Base-by-base conservation (phyloP, 1,140 invertebrate species). In the Drosophila tsacasi region DNA sequence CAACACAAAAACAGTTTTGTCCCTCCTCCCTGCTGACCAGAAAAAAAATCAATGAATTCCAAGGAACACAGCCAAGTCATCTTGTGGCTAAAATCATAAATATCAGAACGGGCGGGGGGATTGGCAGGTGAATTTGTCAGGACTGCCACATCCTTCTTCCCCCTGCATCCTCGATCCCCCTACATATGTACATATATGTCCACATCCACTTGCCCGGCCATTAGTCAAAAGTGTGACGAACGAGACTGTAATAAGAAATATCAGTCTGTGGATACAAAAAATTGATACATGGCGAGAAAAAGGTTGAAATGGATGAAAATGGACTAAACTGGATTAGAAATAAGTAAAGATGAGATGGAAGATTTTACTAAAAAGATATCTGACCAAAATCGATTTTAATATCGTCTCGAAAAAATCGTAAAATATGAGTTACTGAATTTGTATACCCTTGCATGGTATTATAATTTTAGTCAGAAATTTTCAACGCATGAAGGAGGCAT, bases 101-200 rank as follows among this genome's bases (percentile, higher is more conserved):
- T 89, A 89, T 89, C 72, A 73, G 50, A 66, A 37, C 10, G 42
- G 32, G 23, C 23, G 23, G 44, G 10, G 39, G 52, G 50, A 50
- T 80, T 87, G 83, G 80, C 83, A 87, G 83, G 83, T 87, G 83
- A 87, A 87, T 87, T 87, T 87, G 83, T 87, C 83, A 80, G 60
- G 71, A 21, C 19, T 40, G 42, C 57, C 42, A 39, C 12, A 39
- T 55, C 32, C 52, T 55, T 10, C 32, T n/a, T 12, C 15, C 17
- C 4, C 52, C 21, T 23, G 10, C 4, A 13, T 8, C 30, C 17
- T 39, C 35, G 12, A 23, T 54, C 32, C 32, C 42, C 42, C 58
- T 25, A 1, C 8, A n/a, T n/a, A n/a, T n/a, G n/a, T n/a, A n/a
- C n/a, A n/a, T 12, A 21, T 44, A 35, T 55, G 65, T 52, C 46